A percentile compares a stretch with the other conserved stretches of the same genome.
Conservation (phyloP, 2,888 invertebrate genomes). For the Melieria picta region DNA sequence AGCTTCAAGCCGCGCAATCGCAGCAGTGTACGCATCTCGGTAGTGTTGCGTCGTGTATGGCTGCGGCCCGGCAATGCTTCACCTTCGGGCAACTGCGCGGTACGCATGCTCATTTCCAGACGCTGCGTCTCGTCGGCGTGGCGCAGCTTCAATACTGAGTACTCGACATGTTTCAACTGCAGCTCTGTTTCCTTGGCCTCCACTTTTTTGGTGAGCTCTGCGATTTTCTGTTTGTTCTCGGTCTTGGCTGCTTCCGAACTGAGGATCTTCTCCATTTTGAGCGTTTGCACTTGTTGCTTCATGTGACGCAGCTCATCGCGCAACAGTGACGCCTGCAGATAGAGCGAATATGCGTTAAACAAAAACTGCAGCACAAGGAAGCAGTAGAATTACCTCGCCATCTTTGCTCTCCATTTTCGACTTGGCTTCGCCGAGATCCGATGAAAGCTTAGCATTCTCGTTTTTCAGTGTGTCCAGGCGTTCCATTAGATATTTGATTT, state of each 20-base stretch:
- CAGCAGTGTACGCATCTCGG: conserved; percentile 40
- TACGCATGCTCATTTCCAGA: conserved; percentile 44
- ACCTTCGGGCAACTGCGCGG: conserved; percentile 16
- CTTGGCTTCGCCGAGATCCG: conserved; percentile 53
- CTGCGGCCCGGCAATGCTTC: background rate
- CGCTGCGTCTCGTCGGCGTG: conserved; percentile 47
- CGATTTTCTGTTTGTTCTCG: conserved; percentile 55
- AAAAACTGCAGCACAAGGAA: background rate
- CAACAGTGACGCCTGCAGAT: conserved; percentile 50
- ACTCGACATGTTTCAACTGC: conserved; percentile 55
- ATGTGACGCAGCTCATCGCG: conserved; percentile 60
- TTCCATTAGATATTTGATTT: conserved; percentile 60
- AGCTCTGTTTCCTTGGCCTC: conserved; percentile 57
- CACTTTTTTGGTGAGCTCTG: conserved; percentile 53
- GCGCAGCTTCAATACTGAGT: conserved; percentile 55
- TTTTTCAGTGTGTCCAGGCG: conserved; percentile 58
- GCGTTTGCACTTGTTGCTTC: conserved; percentile 58
- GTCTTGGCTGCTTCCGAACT: conserved; percentile 50
- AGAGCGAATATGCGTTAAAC: background rate
- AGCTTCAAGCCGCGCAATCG: conserved; percentile 46
- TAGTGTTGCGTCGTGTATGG: conserved; percentile 11
- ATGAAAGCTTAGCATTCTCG: conserved; percentile 55
- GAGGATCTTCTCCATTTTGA: conserved; percentile 58
- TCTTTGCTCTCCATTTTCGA: conserved; percentile 53
- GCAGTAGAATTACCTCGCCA: conserved; percentile 53